A percentile compares a stretch with the other conserved stretches of the same genome.
phyloP scores from a whole-genome alignment of 2,113 vertebrate species.

The Stomatorhinus ivindoensis region DNA sequence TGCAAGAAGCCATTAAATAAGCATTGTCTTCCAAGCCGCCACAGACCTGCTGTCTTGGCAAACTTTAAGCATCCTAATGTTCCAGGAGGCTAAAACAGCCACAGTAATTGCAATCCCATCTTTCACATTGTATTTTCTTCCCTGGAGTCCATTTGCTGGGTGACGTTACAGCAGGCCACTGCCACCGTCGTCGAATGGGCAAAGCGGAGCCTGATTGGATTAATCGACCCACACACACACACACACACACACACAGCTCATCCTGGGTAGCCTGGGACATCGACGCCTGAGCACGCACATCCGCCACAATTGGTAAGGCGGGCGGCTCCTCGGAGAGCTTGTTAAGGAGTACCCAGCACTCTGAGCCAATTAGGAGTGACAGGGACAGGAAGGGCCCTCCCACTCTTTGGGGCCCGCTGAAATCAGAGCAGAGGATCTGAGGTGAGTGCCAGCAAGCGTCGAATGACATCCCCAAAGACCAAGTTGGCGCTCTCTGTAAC shows the following conservation, averaged over 20 bases:
- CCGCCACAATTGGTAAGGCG: slow-evolving; percentile 33
- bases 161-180: background rate
- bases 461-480: slow-evolving; percentile 20
- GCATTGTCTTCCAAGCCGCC: slow-evolving; percentile 15
- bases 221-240: background rate
- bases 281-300: slow-evolving; percentile 70
- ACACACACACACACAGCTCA: background rate
- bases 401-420: slow-evolving; percentile 32
- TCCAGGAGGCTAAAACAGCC: background rate
- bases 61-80: slow-evolving; percentile 18
- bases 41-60: background rate
- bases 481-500: slow-evolving; percentile 8
- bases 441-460: slow-evolving; percentile 44
- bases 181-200: background rate
- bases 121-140: background rate
- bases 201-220: background rate
- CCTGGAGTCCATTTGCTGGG: background rate
- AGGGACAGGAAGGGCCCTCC: slow-evolving; percentile 41
- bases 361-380: slow-evolving; percentile 74
- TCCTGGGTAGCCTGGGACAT: slow-evolving; percentile 43
- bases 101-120: slow-evolving; percentile 23
- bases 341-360: slow-evolving; percentile 69
- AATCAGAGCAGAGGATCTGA: slow-evolving; percentile 45
- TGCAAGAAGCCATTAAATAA: slow-evolving; percentile 5
- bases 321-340: slow-evolving; percentile 71